phyloP scores from a whole-genome alignment of 2,797 vertebrate genomes.

The Pseudochromis fuscus region DNA sequence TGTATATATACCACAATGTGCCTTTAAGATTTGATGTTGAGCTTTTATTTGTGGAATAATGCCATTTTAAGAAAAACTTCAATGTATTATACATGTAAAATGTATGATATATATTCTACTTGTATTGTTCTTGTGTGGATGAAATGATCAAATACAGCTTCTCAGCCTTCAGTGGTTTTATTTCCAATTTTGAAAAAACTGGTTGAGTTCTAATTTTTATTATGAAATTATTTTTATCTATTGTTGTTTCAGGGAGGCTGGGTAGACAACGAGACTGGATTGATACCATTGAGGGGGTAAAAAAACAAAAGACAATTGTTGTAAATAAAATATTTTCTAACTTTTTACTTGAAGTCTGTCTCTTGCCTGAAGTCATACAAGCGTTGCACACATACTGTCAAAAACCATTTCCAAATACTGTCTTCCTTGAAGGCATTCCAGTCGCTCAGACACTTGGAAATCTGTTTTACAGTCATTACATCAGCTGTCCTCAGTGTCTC shows the following conservation, averaged over 20 bases:
- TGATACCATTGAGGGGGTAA: conserved; percentile 19
- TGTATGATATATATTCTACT: conserved; percentile 57
- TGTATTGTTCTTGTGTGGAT: conserved; percentile 57
- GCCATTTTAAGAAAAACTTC: conserved; percentile 29
- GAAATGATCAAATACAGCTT: conserved; percentile 36
- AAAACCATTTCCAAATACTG: conserved; percentile 39
- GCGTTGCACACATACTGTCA: not conserved
- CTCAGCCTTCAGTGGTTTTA: conserved; percentile 49
- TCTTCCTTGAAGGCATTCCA: conserved; percentile 42
- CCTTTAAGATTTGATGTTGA: conserved; percentile 42
- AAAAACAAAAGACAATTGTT: conserved; percentile 55
- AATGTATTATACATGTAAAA: conserved; percentile 55
- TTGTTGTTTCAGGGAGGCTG: conserved; percentile 13
- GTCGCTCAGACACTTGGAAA: conserved; percentile 57
- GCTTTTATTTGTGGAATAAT: conserved; percentile 40
- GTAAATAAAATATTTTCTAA: conserved; percentile 87
- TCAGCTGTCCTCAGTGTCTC: conserved; percentile 73
- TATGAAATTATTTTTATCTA: conserved; percentile 62
- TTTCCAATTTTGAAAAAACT: conserved; percentile 52
- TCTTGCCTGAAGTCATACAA: conserved; percentile 14
- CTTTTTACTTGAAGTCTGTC: conserved; percentile 63
- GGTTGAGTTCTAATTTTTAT: conserved; percentile 56
- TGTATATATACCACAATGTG: conserved; percentile 51
- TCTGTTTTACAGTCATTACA: conserved; percentile 77
- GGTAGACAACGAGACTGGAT: conserved; percentile 43